phyloP scores from a whole-genome alignment of 2,888 invertebrate genomes.

The Parnassius smintheus region DNA sequence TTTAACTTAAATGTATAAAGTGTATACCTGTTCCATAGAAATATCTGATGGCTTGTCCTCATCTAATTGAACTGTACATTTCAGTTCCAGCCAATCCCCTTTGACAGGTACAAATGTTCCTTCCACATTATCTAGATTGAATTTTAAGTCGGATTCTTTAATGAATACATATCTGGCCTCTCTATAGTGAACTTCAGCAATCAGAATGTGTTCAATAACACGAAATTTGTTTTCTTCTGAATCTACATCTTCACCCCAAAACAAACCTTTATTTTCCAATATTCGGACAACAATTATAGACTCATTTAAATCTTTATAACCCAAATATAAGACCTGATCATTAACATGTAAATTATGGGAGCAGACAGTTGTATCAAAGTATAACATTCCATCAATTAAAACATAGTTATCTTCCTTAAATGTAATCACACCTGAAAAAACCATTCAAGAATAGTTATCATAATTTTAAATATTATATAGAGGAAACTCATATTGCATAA shows the following conservation, averaged over 20 bases:
- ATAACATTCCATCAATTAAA: conserved; percentile 81
- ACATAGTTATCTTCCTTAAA: conserved; percentile 67
- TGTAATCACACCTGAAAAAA: conserved; percentile 81
- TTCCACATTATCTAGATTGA: conserved; percentile 83
- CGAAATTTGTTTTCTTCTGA: conserved; percentile 49
- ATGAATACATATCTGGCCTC: conserved; percentile 64
- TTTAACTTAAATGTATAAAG: neutral
- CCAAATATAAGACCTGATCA: conserved; percentile 80
- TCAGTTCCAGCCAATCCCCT: conserved; percentile 86
- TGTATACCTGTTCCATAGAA: conserved; percentile 57
- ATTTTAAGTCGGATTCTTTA: conserved; percentile 77
- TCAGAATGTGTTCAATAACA: conserved; percentile 59
- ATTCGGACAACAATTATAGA: conserved; percentile 80
- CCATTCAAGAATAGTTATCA: neutral
- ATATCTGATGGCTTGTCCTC: conserved; percentile 74
- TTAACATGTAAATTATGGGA: conserved; percentile 66
- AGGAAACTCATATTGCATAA: no score
- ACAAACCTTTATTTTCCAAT: conserved; percentile 73
- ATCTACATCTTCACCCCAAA: conserved; percentile 71
- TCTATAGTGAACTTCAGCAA: conserved; percentile 58
- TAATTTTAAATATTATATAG: no score
- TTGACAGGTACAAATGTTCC: conserved; percentile 84
- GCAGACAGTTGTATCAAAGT: conserved; percentile 70
- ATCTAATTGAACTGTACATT: conserved; percentile 83
- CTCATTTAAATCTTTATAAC: conserved; percentile 69